Evolutionary conservation across 1,140 invertebrate species (phyloP).

Genomic region (Drosophila pseudoananassae): DNA sequence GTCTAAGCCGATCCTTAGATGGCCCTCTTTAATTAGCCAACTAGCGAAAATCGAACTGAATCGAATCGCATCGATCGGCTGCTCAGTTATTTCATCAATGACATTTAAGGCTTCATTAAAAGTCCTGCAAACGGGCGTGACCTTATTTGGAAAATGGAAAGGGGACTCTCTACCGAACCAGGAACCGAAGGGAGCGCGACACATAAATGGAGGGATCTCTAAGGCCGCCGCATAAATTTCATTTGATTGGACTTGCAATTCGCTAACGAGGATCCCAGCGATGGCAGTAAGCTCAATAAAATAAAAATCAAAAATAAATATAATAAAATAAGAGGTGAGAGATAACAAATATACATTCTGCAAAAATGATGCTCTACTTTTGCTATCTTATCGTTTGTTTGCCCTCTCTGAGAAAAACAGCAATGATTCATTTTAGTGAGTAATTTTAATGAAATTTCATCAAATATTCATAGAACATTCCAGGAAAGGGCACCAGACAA

Average conservation of each 20-base stretch:
- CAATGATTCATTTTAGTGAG: background rate
- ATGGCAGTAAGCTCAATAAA: too few relatives aligned
- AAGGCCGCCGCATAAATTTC: conserved; percentile 75
- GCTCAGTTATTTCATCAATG: conserved; percentile 79
- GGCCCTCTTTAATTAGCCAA: conserved; percentile 75
- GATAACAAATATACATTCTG: too few relatives aligned
- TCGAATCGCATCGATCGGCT: conserved; percentile 28
- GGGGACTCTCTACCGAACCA: conserved; percentile 2
- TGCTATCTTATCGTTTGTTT: background rate
- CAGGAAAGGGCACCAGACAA: background rate
- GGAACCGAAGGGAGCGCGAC: conserved; percentile 26
- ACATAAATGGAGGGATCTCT: conserved; percentile 48
- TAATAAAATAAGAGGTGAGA: background rate
- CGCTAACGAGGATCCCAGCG: conserved; percentile 63
- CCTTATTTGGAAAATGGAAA: conserved; percentile 62
- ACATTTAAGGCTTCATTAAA: conserved; percentile 83
- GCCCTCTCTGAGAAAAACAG: background rate
- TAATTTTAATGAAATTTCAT: background rate
- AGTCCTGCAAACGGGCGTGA: conserved; percentile 74
- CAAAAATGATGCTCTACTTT: conserved; percentile 1
- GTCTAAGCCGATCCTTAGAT: conserved; percentile 51
- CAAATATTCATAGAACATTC: background rate
- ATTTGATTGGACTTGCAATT: conserved; percentile 59
- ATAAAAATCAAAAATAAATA: background rate
- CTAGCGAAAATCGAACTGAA: conserved; percentile 31